phyloP scores from a whole-genome alignment of 2,113 vertebrate genomes.

The Sinocyclocheilus rhinocerous region DNA sequence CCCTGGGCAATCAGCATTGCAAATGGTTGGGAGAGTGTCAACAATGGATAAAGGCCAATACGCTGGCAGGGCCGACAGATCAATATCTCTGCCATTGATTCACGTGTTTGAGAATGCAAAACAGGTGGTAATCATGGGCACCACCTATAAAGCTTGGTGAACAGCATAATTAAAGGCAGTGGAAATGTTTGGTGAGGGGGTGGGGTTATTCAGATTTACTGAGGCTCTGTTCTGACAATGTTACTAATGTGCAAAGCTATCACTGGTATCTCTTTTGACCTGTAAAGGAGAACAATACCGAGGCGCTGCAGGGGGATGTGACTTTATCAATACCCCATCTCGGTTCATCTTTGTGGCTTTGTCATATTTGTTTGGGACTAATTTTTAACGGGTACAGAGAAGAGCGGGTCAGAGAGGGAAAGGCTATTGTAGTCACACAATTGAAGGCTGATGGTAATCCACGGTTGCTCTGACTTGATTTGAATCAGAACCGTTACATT shows the following conservation, averaged over 20 bases:
- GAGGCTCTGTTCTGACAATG: not conserved
- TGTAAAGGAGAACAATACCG: not conserved
- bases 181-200: slow-evolving; percentile 4
- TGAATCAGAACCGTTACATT: not conserved
- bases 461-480: not conserved
- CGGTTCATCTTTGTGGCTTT: not conserved
- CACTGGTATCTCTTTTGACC: slow-evolving; percentile 12
- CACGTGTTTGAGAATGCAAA: slow-evolving; percentile 53
- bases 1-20: slow-evolving; percentile 47
- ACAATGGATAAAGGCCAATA: slow-evolving; percentile 37
- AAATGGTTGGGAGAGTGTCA: slow-evolving; percentile 32
- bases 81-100: slow-evolving; percentile 55
- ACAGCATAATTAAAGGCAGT: not conserved
- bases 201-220: not conserved
- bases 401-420: not conserved
- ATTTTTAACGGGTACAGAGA: not conserved
- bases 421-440: slow-evolving; percentile 27
- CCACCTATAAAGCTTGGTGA: slow-evolving; percentile 1
- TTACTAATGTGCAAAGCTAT: slow-evolving; percentile 12
- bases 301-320: not conserved
- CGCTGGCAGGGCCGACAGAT: slow-evolving; percentile 29
- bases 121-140: slow-evolving; percentile 46
- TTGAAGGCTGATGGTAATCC: slow-evolving; percentile 14
- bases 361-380: slow-evolving; percentile 17
- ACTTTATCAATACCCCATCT: slow-evolving; percentile 15